Evolutionary conservation across 1,140 invertebrate genomes (phyloP).

Genomic region (Drosophila pandora): DNA sequence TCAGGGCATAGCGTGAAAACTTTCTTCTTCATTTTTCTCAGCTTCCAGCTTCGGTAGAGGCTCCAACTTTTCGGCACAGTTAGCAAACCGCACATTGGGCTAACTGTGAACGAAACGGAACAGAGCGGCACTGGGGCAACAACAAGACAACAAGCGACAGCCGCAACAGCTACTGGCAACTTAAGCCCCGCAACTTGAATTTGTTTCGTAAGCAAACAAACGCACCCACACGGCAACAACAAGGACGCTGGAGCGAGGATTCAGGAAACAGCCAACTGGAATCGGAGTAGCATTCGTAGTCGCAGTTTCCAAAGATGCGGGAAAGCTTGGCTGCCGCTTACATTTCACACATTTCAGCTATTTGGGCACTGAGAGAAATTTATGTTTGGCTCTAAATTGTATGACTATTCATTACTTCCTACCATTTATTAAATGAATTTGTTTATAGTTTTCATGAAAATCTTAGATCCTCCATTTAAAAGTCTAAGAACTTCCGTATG

Average conservation of each 20-base stretch:
- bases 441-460: too few relatives aligned
- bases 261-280: slow-evolving; percentile 39
- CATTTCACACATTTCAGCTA: slow-evolving; percentile 47
- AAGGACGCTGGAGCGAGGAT: slow-evolving; percentile 16
- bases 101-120: slow-evolving; percentile 60
- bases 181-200: slow-evolving; percentile 74
- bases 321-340: slow-evolving; percentile 37
- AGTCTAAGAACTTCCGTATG: too few relatives aligned
- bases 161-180: slow-evolving; percentile 76
- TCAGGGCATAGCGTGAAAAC: slow-evolving; percentile 41
- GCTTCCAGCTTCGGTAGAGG: slow-evolving; percentile 23
- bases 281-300: slow-evolving; percentile 10
- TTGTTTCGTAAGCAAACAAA: slow-evolving; percentile 76
- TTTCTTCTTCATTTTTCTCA: slow-evolving; percentile 48
- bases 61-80: slow-evolving; percentile 68
- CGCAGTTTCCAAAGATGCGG: slow-evolving; percentile 22
- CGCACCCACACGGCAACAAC: slow-evolving; percentile 62
- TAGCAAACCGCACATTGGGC: slow-evolving; percentile 65
- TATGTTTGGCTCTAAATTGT: background rate
- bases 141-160: slow-evolving; percentile 44
- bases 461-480: too few relatives aligned
- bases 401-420: too few relatives aligned
- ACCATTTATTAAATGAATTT: too few relatives aligned
- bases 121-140: slow-evolving; percentile 21
- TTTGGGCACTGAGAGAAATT: slow-evolving; percentile 12